Evolutionary conservation across 2,888 invertebrate species (phyloP).

Genomic region (Tenodera sinensis): DNA sequence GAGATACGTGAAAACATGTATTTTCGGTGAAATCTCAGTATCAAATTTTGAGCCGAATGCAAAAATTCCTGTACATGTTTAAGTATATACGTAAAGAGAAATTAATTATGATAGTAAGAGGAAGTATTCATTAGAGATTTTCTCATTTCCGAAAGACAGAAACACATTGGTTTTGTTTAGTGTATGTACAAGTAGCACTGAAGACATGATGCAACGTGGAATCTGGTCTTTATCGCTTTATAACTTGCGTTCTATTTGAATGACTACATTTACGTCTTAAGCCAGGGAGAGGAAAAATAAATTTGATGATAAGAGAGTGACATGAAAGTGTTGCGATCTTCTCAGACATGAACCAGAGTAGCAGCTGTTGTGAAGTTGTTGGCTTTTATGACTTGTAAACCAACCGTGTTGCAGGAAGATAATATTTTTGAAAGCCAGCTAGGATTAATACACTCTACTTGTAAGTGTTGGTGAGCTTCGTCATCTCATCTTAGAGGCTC

Average conservation of each 20-base stretch:
- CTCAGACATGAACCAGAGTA: not conserved
- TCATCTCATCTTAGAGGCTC: not conserved
- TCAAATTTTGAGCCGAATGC: too few relatives aligned
- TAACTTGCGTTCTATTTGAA: too few relatives aligned
- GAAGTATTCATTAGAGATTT: too few relatives aligned
- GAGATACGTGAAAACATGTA: too few relatives aligned
- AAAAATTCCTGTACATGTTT: too few relatives aligned
- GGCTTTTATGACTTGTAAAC: not conserved
- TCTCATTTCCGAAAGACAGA: too few relatives aligned
- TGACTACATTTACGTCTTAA: not conserved
- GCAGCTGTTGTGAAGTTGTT: not conserved
- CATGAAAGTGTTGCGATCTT: not conserved
- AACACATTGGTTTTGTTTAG: too few relatives aligned
- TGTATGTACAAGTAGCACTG: too few relatives aligned
- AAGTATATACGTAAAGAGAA: too few relatives aligned
- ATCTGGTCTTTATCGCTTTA: not conserved
- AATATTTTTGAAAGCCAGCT: not conserved
- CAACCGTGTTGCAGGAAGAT: not conserved
- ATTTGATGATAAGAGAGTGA: not conserved
- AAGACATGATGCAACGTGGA: not conserved
- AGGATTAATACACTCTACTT: not conserved
- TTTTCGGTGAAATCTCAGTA: too few relatives aligned
- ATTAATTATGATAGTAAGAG: too few relatives aligned
- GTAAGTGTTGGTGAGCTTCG: not conserved
- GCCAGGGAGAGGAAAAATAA: not conserved